Evolutionary conservation across 2,113 vertebrate genomes (phyloP).

Genomic region (Mormoops blainvillei): DNA sequence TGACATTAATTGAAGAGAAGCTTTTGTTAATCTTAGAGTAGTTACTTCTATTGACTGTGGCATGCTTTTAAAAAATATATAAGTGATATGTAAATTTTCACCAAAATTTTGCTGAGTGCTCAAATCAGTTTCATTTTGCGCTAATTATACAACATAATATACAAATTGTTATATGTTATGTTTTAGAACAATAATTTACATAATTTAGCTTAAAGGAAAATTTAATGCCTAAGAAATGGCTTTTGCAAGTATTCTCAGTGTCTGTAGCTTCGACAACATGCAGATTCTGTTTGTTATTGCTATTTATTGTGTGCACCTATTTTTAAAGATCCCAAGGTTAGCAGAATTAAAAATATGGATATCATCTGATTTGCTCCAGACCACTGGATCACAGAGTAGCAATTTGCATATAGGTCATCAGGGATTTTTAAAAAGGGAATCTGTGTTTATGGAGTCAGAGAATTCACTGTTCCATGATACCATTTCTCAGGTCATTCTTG

Average conservation of each 20-base stretch:
- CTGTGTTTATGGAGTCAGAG: conserved; percentile 42
- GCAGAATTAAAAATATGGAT: conserved; percentile 47
- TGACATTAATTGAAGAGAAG: conserved; percentile 45
- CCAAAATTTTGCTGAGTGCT: background rate
- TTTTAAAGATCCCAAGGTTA: conserved; percentile 35
- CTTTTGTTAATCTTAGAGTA: conserved; percentile 40
- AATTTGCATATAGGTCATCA: conserved; percentile 42
- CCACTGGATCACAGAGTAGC: background rate
- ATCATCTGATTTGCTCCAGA: conserved; percentile 4
- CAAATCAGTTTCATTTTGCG: conserved; percentile 24
- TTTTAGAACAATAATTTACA: conserved; percentile 41
- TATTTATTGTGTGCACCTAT: conserved; percentile 42
- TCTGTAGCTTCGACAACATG: conserved; percentile 10
- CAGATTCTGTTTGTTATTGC: background rate
- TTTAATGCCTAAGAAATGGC: background rate
- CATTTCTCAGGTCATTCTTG: conserved; percentile 40
- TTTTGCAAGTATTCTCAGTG: conserved; percentile 22
- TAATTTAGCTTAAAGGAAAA: conserved; percentile 14
- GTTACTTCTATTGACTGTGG: conserved; percentile 24
- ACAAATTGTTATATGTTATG: background rate
- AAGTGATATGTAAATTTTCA: background rate
- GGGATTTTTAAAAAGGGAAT: conserved; percentile 14
- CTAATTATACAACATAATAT: background rate
- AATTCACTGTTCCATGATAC: conserved; percentile 32
- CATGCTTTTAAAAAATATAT: conserved; percentile 25